phyloP scores from a whole-genome alignment of 1,140 invertebrate genomes.

The Hypothenemus hampei region DNA sequence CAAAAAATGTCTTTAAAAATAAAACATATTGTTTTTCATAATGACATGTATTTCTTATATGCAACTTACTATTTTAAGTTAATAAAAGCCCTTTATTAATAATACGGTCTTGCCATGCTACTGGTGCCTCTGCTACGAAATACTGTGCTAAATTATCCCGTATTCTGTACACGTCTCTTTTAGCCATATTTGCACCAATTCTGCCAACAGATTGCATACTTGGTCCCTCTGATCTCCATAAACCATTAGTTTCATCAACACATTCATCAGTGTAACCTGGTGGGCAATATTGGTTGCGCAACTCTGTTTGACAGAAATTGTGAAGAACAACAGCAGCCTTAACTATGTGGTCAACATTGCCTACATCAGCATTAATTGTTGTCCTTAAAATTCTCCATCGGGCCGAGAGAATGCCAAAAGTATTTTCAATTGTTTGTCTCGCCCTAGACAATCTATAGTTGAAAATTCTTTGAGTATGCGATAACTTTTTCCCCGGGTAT shows the following conservation, averaged over 20 bases:
- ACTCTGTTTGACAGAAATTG: not conserved
- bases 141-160: not conserved
- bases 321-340: not conserved
- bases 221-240: too few species aligned
- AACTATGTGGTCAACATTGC: not conserved
- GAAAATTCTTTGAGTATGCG: not conserved
- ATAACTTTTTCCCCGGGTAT: not conserved
- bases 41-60: too few species aligned
- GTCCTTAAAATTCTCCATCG: not conserved
- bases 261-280: too few species aligned
- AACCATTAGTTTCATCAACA: too few species aligned
- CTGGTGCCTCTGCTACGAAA: not conserved
- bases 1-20: too few species aligned
- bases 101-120: too few species aligned
- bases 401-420: not conserved
- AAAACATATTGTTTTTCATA: too few species aligned
- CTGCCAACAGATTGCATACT: too few species aligned
- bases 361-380: conserved; percentile 1
- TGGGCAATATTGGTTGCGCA: not conserved
- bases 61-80: not conserved
- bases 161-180: too few species aligned
- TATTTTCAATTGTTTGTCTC: conserved; percentile 3
- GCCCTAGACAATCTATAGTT: not conserved
- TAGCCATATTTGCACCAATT: too few species aligned
- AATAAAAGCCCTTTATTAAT: not conserved